These are phyloP conservation scores for Heteronetta atricapilla DNA, from an alignment of 2,113 vertebrate species.

Conservation along the genomic window DNA sequence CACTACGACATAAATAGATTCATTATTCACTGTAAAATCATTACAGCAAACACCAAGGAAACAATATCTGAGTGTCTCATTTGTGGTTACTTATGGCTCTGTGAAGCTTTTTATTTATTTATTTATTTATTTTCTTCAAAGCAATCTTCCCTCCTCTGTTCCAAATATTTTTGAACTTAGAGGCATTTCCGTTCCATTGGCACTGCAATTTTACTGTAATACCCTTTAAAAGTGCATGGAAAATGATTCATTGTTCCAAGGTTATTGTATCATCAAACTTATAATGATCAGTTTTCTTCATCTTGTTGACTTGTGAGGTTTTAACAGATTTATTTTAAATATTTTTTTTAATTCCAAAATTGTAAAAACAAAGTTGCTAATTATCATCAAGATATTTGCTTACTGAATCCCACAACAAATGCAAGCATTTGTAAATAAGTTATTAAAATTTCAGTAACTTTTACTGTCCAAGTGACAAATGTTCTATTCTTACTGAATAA, in stretches of 20 bases:
- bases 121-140: background rate
- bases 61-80: background rate
- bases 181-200: background rate
- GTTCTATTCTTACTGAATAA: background rate
- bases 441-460: background rate
- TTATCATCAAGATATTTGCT: background rate
- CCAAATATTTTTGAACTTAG: conserved; percentile 4
- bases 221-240: conserved; percentile 8
- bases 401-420: background rate
- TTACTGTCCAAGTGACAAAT: background rate
- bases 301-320: background rate
- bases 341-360: background rate
- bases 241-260: background rate
- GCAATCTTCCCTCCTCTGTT: background rate
- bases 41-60: conserved; percentile 18
- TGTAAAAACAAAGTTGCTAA: background rate
- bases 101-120: background rate
- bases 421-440: background rate
- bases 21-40: conserved; percentile 18
- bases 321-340: background rate
- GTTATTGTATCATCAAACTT: background rate
- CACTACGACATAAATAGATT: background rate
- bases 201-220: background rate
- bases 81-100: conserved; percentile 6
- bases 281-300: background rate